Conservation (phyloP, 2,113 vertebrate species). For the Gallinago paraguaiae region DNA sequence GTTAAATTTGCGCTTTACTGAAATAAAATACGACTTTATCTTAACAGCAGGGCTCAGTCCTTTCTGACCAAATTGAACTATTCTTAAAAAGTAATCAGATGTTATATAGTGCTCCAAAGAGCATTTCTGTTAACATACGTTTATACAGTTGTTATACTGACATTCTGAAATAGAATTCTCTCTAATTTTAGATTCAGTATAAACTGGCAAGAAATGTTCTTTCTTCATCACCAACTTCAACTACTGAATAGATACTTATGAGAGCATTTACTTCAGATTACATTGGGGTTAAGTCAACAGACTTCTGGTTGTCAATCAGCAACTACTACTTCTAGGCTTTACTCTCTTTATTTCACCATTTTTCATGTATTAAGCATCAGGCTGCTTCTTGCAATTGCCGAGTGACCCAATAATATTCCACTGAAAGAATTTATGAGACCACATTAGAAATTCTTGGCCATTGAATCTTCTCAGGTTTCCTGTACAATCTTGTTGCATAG, state of each 20-base stretch:
- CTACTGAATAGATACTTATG: not conserved
- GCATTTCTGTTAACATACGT: not conserved
- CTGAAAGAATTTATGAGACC: not conserved
- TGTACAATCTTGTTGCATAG: not conserved
- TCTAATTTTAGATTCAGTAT: constrained; percentile 4
- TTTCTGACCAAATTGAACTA: not conserved
- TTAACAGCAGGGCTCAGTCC: not conserved
- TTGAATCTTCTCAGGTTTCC: constrained; percentile 6
- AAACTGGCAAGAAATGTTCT: not conserved
- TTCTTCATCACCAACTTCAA: not conserved
- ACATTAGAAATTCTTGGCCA: not conserved
- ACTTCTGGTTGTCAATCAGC: not conserved
- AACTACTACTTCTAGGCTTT: not conserved
- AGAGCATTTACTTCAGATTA: not conserved
- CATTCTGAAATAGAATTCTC: not conserved
- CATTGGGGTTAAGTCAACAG: not conserved
- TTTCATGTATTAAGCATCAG: not conserved
- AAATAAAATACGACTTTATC: not conserved
- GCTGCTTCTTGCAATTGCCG: not conserved
- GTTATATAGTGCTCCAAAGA: not conserved
- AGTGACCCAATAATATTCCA: not conserved
- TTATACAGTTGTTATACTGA: constrained; percentile 7
- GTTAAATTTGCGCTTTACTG: not conserved
- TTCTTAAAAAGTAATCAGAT: not conserved
- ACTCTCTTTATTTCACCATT: not conserved